Evolutionary conservation across 2,113 vertebrate species (phyloP).

Genomic region (Ancistrus triradiatus): DNA sequence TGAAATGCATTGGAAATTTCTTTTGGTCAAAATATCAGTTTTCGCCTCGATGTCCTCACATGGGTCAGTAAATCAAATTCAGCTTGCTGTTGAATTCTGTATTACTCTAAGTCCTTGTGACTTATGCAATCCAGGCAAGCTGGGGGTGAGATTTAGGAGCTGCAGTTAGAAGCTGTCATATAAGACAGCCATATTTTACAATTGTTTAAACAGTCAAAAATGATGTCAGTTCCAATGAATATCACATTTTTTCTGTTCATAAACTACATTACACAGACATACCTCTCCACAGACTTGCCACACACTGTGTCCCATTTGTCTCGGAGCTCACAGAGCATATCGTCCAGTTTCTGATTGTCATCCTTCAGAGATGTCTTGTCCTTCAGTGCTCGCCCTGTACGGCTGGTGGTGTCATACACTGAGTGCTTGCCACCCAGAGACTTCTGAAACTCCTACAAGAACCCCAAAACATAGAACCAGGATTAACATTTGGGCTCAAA

Average conservation of each 20-base stretch:
- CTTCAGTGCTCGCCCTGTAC: conserved; percentile 90
- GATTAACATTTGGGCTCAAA: conserved; percentile 21
- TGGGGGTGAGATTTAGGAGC: not conserved
- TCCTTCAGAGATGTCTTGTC: conserved; percentile 89
- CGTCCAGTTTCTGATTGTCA: conserved; percentile 89
- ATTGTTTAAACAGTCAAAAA: too few species aligned
- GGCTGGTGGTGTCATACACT: conserved; percentile 89
- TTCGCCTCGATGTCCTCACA: too few species aligned
- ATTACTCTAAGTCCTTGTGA: too few species aligned
- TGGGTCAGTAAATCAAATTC: too few species aligned
- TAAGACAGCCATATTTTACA: too few species aligned
- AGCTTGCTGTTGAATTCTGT: too few species aligned
- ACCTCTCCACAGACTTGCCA: conserved; percentile 98
- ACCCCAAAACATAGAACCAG: not conserved
- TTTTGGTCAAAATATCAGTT: too few species aligned
- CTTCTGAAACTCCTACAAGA: conserved; percentile 89
- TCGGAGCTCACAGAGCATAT: conserved; percentile 93
- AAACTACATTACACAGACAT: conserved; percentile 31
- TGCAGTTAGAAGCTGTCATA: not conserved
- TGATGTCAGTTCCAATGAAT: too few species aligned
- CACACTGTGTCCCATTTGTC: conserved; percentile 99
- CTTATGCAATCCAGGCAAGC: too few species aligned
- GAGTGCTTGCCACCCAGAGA: conserved; percentile 92
- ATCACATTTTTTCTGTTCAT: too few species aligned
- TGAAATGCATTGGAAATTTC: too few species aligned